Percentiles rank a stretch among this genome's conserved stretches.
phyloP scores from a whole-genome alignment of 2,888 invertebrate species.

The Ditula angustiorana region DNA sequence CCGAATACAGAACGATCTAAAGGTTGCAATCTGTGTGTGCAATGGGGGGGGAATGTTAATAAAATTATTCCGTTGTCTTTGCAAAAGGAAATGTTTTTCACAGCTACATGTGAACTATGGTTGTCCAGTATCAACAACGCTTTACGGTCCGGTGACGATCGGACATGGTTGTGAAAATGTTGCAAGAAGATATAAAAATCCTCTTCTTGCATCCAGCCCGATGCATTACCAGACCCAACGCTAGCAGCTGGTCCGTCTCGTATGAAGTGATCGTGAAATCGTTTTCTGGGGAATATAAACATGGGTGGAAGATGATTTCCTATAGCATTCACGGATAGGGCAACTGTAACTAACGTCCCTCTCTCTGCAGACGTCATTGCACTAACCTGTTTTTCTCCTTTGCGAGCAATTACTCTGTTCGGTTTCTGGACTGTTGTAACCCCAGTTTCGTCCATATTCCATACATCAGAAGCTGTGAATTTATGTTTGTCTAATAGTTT shows the following conservation, averaged over 20 bases:
- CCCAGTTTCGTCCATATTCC: too few relatives aligned
- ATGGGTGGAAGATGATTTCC: conserved; percentile 40
- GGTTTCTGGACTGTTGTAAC: conserved; percentile 42
- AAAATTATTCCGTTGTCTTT: conserved; percentile 52
- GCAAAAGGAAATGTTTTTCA: conserved; percentile 50
- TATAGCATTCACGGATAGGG: not conserved
- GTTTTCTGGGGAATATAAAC: conserved; percentile 47
- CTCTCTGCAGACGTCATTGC: not conserved
- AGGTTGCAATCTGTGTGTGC: conserved; percentile 58
- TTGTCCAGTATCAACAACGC: conserved; percentile 38
- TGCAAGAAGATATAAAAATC: conserved; percentile 38
- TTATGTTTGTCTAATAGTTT: not conserved
- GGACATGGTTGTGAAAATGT: conserved; percentile 17
- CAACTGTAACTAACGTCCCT: not conserved
- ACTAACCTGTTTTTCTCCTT: not conserved
- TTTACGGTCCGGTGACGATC: conserved; percentile 22
- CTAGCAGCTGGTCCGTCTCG: conserved; percentile 50
- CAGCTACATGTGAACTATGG: too few relatives aligned
- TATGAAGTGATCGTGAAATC: conserved; percentile 47
- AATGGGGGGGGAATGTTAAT: conserved; percentile 50
- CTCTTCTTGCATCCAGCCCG: conserved; percentile 45
- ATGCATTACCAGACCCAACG: conserved; percentile 43
- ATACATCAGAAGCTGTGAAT: conserved; percentile 43
- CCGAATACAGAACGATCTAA: conserved; percentile 54
- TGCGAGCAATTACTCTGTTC: conserved; percentile 5